These are phyloP conservation scores for Drosophila serrata DNA, from an alignment of 1,140 invertebrate genomes.

Conservation along the genomic window DNA sequence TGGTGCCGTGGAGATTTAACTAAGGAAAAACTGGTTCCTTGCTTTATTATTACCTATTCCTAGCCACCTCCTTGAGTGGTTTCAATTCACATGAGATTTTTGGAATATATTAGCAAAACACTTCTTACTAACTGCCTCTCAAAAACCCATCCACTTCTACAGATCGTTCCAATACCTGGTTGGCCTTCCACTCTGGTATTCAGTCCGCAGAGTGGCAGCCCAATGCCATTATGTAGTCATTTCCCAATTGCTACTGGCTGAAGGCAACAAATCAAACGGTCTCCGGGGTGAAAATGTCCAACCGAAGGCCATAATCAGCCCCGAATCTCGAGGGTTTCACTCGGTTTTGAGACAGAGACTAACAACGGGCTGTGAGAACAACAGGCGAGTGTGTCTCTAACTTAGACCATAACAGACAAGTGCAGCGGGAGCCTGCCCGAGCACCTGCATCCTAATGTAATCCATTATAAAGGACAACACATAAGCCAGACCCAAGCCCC, in stretches of 20 bases:
- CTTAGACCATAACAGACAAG: conserved; percentile 41
- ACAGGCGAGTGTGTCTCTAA: conserved; percentile 33
- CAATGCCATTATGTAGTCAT: conserved; percentile 68
- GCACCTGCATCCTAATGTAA: conserved; percentile 68
- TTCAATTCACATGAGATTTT: background rate
- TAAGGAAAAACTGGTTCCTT: background rate
- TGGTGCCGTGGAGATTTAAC: background rate
- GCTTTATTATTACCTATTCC: background rate
- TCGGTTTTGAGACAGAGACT: conserved; percentile 3
- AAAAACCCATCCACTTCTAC: background rate
- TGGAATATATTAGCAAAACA: conserved; percentile 6
- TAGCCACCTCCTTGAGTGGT: background rate
- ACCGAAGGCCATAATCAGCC: conserved; percentile 52
- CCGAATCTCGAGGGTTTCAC: conserved; percentile 22
- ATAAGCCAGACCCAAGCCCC: conserved; percentile 16
- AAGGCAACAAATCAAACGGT: conserved; percentile 71
- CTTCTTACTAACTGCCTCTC: background rate
- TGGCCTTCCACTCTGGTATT: conserved; percentile 19
- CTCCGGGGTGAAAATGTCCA: conserved; percentile 61
- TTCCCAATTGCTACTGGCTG: conserved; percentile 63
- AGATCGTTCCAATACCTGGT: background rate
- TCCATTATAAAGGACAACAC: conserved; percentile 70
- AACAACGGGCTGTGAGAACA: conserved; percentile 19
- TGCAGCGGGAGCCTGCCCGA: conserved; percentile 39
- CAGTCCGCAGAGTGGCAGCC: conserved; percentile 10